These are phyloP conservation scores for Sylvia atricapilla DNA, from an alignment of 2,113 vertebrate species.

Conservation along the genomic window DNA sequence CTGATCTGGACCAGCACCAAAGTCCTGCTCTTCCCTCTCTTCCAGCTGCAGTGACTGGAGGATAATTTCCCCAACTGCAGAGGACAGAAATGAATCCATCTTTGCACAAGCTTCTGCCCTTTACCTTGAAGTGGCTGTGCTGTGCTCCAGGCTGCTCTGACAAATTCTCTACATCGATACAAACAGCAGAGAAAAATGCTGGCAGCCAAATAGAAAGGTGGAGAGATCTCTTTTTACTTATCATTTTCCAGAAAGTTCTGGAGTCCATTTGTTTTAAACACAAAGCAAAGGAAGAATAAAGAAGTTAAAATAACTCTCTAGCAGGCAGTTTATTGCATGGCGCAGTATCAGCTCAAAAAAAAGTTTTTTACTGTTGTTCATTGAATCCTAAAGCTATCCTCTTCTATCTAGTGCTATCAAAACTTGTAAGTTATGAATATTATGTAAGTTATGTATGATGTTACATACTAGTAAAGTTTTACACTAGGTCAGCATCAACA, in stretches of 20 bases:
- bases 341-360: not conserved
- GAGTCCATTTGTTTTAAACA: not conserved
- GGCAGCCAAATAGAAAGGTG: not conserved
- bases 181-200: not conserved
- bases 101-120: not conserved
- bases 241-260: not conserved
- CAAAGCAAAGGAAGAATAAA: not conserved
- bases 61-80: fast-evolving
- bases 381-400: not conserved
- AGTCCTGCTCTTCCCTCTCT: not conserved
- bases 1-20: not conserved
- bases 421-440: not conserved
- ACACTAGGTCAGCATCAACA: not conserved
- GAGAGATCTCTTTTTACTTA: not conserved
- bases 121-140: not conserved
- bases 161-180: not conserved
- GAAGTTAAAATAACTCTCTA: not conserved
- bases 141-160: not conserved
- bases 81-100: not conserved
- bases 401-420: not conserved
- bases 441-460: not conserved
- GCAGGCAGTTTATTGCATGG: not conserved
- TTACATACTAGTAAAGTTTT: not conserved
- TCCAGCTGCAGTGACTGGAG: not conserved
- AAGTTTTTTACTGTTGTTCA: not conserved